Percentiles rank a stretch among this genome's conserved stretches.
Conservation (phyloP, 2,888 invertebrate genomes). For the Bembecia ichneumoniformis region DNA sequence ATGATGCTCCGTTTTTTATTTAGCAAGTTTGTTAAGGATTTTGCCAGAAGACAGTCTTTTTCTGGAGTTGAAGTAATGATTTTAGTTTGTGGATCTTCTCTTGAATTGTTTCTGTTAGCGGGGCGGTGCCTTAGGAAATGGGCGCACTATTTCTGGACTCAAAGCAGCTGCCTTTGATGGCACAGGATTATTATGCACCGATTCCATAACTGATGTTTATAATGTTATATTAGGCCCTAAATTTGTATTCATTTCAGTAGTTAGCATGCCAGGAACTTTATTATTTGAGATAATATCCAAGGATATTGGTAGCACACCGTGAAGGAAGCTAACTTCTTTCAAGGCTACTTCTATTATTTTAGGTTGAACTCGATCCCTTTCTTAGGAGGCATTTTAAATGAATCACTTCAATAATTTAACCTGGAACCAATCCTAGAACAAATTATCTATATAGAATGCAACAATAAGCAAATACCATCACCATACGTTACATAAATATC, state of each 20-base stretch:
- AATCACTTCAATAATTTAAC: background rate
- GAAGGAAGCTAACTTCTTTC: conserved; percentile 1
- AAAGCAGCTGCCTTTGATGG: background rate
- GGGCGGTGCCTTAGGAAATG: too few species aligned
- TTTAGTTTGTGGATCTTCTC: background rate
- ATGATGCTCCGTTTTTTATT: background rate
- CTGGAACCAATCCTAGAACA: background rate
- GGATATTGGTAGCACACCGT: background rate
- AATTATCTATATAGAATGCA: background rate
- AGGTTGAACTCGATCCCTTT: background rate
- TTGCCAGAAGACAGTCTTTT: background rate
- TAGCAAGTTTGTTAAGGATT: background rate
- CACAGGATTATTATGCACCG: background rate
- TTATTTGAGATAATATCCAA: background rate
- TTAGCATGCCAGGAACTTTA: too few species aligned
- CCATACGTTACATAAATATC: background rate
- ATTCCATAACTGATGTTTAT: background rate
- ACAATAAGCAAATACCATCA: background rate
- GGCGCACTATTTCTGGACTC: too few species aligned
- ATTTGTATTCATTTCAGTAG: background rate
- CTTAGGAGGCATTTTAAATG: conserved; percentile 1
- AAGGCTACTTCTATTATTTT: conserved; percentile 1
- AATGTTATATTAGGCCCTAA: background rate
- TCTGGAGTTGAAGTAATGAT: background rate
- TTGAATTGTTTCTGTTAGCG: background rate